Base-by-base conservation (phyloP, 2,797 vertebrate species). In the Loriculus beryllinus region DNA sequence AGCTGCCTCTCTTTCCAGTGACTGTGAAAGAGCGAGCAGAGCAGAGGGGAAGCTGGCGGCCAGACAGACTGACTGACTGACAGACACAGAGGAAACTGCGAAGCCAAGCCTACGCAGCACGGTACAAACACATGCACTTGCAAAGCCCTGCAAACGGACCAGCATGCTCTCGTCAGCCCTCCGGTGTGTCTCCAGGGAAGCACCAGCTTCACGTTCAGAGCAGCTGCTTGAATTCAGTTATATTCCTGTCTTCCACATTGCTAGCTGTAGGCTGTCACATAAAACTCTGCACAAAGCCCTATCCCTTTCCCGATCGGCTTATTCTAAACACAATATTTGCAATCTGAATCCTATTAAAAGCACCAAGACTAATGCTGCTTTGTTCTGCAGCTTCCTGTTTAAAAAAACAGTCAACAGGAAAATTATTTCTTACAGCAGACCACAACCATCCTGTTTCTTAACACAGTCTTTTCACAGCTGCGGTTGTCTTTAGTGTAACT, bases 391-490 rank as follows among this genome's bases (percentile, higher is more conserved):
- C 97, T 98, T 98, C 98, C 98, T 98, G 97, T 98, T 88, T 88
- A 92, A 95, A 96, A 96, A 98, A 97, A 97, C 35, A 96, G 97
- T 98, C 97, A 98, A 98, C 98, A 98, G 98, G 98, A 98, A 98
- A 98, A 97, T 94, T 95, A 96, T 95, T 97, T 97, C 94, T 97
- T 97, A 96, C 96, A 96, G 96, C 88, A 96, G 96, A 97, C 95
- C 98, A 95, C 98, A 98, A 97, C 56, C 98, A 98, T 99, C 98
- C 98, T 98, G 98, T 98, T 98, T 97, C 97, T 97, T 94, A 94
- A 97, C 92, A 86, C 93, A 60, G 80, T 31, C 94, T 97, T 97
- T 97, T 97, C 96, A 97, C 97, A 98, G 96, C 97, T 98, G 97
- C 92, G 76, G 68, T 90, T 72, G 96, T 94, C 96, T 71, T 78